Conservation (phyloP, 2,113 vertebrate genomes). For the Nettapus auritus region DNA sequence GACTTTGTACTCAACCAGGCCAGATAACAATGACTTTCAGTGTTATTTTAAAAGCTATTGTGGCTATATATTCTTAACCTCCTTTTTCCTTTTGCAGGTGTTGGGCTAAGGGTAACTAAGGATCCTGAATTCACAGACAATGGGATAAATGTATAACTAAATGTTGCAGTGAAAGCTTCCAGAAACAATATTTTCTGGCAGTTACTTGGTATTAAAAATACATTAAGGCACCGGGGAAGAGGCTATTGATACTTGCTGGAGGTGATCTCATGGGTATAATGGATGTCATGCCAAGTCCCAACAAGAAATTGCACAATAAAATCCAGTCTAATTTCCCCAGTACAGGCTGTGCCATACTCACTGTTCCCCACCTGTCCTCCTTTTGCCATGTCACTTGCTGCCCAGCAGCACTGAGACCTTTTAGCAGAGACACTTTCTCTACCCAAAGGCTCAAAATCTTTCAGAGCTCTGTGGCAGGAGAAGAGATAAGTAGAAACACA, state of each 20-base stretch:
- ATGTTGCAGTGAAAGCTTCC: conserved; percentile 43
- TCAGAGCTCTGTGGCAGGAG: background rate
- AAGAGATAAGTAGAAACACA: background rate
- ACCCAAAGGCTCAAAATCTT: background rate
- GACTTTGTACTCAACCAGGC: background rate
- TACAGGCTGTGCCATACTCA: background rate
- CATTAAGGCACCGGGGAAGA: conserved; percentile 33
- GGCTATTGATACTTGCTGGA: conserved; percentile 39
- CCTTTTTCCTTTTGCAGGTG: background rate
- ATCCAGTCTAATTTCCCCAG: background rate
- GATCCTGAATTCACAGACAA: background rate
- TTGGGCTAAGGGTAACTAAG: background rate
- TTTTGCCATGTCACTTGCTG: background rate
- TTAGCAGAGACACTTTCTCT: background rate
- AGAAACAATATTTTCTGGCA: conserved; percentile 57
- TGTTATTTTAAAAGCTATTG: conserved; percentile 1
- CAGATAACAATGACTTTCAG: background rate
- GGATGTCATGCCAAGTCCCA: conserved; percentile 36
- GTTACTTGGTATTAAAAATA: conserved; percentile 60
- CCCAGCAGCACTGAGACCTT: background rate
- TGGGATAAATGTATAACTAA: conserved; percentile 29
- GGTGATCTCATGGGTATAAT: conserved; percentile 43
- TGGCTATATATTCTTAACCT: background rate
- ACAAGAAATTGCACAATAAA: conserved; percentile 41
- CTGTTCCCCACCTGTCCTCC: background rate